phyloP scores from a whole-genome alignment of 2,888 invertebrate species.

The Charanyca ferruginea region DNA sequence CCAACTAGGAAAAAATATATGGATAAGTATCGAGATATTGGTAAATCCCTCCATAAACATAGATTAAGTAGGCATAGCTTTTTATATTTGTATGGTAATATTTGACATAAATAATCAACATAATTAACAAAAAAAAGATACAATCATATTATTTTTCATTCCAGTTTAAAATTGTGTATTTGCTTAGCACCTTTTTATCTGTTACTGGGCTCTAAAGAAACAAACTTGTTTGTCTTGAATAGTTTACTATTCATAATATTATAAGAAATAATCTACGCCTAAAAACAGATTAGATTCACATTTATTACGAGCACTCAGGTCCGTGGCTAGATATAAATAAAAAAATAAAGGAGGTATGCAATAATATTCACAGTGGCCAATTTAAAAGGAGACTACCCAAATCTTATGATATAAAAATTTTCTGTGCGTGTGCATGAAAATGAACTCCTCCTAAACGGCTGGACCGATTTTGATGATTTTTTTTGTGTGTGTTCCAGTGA shows the following conservation, averaged over 20 bases:
- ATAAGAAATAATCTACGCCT: background rate
- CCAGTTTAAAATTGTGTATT: background rate
- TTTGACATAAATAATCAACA: slow-evolving; percentile 23
- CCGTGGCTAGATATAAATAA: no score
- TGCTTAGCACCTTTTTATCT: slow-evolving; percentile 4
- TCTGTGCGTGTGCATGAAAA: no score
- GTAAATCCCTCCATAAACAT: slow-evolving; percentile 21
- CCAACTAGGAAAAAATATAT: background rate
- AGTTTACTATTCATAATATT: background rate
- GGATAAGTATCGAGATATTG: slow-evolving; percentile 8
- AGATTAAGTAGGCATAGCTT: background rate
- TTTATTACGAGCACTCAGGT: no score
- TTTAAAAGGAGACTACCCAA: no score
- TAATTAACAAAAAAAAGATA: background rate
- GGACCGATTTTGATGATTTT: no score
- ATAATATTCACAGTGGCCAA: no score
- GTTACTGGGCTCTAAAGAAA: slow-evolving; percentile 3
- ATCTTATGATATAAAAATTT: no score
- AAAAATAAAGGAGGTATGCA: no score
- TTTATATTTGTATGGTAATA: slow-evolving; percentile 37
- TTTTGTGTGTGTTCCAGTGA: no score
- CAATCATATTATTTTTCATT: slow-evolving; percentile 1
- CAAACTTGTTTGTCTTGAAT: slow-evolving; percentile 15
- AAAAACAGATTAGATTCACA: background rate
- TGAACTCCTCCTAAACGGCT: no score